Evolutionary conservation across 2,888 invertebrate genomes (phyloP).

Genomic region (Lasioglossum lativentre): DNA sequence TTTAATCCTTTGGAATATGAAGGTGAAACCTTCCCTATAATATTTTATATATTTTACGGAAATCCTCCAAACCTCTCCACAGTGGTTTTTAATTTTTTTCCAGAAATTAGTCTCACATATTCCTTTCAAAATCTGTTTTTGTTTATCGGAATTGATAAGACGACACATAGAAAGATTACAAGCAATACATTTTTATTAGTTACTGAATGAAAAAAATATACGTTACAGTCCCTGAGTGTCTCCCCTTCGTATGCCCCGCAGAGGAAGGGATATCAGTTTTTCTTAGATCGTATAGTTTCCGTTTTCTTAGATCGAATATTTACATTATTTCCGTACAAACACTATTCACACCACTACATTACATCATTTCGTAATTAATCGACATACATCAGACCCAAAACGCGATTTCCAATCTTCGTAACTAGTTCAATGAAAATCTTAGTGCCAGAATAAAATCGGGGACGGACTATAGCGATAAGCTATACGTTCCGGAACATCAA

Average conservation of each 20-base stretch:
- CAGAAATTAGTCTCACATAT: not conserved
- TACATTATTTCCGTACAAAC: not conserved
- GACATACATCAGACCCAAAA: not conserved
- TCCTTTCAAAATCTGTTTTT: not conserved
- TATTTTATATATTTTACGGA: not conserved
- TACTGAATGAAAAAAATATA: too few species aligned
- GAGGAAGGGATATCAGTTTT: too few species aligned
- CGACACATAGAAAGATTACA: too few species aligned
- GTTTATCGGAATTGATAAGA: not conserved
- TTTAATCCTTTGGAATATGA: not conserved
- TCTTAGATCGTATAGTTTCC: too few species aligned
- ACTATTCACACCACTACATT: not conserved
- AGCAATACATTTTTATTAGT: too few species aligned
- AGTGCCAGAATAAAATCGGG: not conserved
- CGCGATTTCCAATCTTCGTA: not conserved
- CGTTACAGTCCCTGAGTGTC: too few species aligned
- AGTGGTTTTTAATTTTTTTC: not conserved
- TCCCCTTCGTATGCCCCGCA: too few species aligned
- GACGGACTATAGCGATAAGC: not conserved
- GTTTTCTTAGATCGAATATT: too few species aligned
- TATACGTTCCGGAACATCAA: not conserved
- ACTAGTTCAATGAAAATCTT: not conserved
- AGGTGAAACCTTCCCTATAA: not conserved
- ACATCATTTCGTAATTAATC: not conserved
- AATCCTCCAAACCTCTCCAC: not conserved